Conservation (phyloP, 92 coral and sea anemone species). For the Porites rus region DNA sequence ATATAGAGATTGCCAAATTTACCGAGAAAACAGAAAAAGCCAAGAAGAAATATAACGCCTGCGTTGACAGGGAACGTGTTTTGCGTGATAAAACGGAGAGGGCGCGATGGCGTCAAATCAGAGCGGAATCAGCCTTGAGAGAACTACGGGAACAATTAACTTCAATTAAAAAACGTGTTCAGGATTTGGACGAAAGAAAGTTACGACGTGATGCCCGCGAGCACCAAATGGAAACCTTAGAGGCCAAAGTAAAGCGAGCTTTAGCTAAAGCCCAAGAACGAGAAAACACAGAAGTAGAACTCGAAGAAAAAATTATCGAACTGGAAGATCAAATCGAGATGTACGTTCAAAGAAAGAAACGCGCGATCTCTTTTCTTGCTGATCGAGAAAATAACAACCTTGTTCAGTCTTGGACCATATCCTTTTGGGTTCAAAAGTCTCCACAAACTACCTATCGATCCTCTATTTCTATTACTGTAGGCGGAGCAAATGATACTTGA, state of each 20-base stretch:
- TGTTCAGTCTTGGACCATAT: slow-evolving; percentile 4
- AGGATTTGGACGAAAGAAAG: slow-evolving; percentile 1
- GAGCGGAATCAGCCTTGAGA: neutral
- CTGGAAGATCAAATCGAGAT: slow-evolving; percentile 65
- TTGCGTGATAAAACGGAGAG: neutral
- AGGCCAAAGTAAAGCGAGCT: slow-evolving; percentile 8
- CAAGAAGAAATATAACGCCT: slow-evolving; percentile 29
- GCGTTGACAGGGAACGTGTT: slow-evolving; percentile 50
- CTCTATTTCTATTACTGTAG: neutral
- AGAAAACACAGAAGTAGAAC: slow-evolving; percentile 46
- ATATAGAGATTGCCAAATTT: slow-evolving; percentile 27
- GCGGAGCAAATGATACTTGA: neutral
- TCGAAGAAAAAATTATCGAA: slow-evolving; percentile 58
- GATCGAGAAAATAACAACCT: slow-evolving; percentile 30
- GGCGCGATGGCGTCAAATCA: neutral
- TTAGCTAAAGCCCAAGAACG: slow-evolving; percentile 40
- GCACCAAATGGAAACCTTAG: slow-evolving; percentile 1
- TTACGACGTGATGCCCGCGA: neutral
- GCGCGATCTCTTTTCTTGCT: slow-evolving; percentile 33
- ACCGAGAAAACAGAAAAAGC: slow-evolving; percentile 43
- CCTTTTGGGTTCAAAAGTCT: slow-evolving; percentile 25
- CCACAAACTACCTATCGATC: neutral
- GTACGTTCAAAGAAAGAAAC: slow-evolving; percentile 46
- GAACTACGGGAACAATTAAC: slow-evolving; percentile 16
- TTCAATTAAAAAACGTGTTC: neutral